A percentile compares a stretch with the other conserved stretches of the same genome.
Conservation (phyloP, 1,140 invertebrate species). For the Cotesia typhae region DNA sequence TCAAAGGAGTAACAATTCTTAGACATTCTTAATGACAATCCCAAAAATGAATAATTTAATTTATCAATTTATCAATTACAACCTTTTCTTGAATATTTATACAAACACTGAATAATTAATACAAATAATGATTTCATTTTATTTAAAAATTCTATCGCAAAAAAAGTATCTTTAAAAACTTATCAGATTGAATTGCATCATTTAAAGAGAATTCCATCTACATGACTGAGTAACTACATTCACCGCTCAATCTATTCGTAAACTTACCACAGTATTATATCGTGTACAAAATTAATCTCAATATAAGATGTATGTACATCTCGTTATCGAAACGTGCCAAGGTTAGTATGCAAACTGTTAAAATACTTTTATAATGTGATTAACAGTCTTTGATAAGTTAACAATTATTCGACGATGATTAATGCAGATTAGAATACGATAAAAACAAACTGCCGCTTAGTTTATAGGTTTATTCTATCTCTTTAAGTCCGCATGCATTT, state of each 20-base stretch:
- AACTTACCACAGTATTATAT: constrained; percentile 14
- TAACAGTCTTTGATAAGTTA: constrained; percentile 5
- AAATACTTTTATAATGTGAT: constrained; percentile 27
- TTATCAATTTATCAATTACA: too few species aligned
- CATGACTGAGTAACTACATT: not conserved
- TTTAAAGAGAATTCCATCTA: not conserved
- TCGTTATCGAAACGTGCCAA: constrained; percentile 34
- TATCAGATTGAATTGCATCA: not conserved
- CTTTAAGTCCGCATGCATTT: too few species aligned
- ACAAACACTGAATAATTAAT: too few species aligned
- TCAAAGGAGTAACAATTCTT: not conserved
- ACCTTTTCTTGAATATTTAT: too few species aligned
- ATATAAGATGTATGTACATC: constrained; percentile 26
- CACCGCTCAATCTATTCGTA: not conserved
- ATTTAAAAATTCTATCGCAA: too few species aligned
- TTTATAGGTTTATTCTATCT: too few species aligned
- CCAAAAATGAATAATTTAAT: not conserved
- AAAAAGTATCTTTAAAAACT: not conserved
- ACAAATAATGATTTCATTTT: too few species aligned
- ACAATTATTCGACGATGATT: constrained; percentile 11
- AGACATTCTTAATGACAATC: not conserved
- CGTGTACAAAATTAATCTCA: constrained; percentile 11
- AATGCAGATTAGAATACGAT: constrained; percentile 17
- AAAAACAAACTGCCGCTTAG: not conserved
- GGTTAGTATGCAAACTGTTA: constrained; percentile 10